These are phyloP conservation scores for Dromaius novaehollandiae DNA, from an alignment of 2,113 vertebrate genomes.

Conservation along the genomic window DNA sequence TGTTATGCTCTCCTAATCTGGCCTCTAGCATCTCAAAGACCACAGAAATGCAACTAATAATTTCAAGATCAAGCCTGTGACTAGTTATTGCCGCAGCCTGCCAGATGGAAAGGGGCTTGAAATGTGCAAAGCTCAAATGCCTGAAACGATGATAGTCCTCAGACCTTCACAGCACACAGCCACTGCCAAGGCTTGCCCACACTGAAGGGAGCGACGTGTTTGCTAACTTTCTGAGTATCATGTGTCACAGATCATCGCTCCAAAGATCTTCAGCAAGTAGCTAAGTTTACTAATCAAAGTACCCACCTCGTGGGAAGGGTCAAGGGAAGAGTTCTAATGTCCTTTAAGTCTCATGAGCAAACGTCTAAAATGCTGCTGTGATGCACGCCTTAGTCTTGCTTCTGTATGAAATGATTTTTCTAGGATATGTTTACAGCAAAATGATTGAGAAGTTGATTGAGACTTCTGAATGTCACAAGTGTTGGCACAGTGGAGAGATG, in stretches of 20 bases:
- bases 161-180: not conserved
- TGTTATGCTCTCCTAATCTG: fast-evolving
- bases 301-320: constrained; percentile 17
- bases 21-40: not conserved
- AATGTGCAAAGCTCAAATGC: not conserved
- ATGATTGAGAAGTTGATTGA: constrained; percentile 55
- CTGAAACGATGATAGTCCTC: not conserved
- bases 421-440: constrained; percentile 38
- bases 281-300: not conserved
- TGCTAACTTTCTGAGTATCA: not conserved
- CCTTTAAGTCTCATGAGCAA: not conserved
- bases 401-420: not conserved
- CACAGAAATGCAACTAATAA: not conserved
- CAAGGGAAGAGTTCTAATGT: not conserved
- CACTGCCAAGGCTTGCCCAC: not conserved
- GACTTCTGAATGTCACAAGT: constrained; percentile 60
- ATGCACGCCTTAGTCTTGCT: not conserved
- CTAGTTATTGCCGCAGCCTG: not conserved
- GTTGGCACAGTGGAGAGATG: not conserved
- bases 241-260: not conserved
- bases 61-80: not conserved
- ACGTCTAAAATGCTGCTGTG: not conserved
- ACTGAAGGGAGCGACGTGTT: not conserved
- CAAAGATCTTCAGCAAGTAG: fast-evolving
- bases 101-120: not conserved